Percentiles rank a stretch among this genome's conserved stretches.
These are phyloP conservation scores for Tragelaphus imberbis DNA, from an alignment of 2,113 vertebrate genomes.

Conservation along the genomic window DNA sequence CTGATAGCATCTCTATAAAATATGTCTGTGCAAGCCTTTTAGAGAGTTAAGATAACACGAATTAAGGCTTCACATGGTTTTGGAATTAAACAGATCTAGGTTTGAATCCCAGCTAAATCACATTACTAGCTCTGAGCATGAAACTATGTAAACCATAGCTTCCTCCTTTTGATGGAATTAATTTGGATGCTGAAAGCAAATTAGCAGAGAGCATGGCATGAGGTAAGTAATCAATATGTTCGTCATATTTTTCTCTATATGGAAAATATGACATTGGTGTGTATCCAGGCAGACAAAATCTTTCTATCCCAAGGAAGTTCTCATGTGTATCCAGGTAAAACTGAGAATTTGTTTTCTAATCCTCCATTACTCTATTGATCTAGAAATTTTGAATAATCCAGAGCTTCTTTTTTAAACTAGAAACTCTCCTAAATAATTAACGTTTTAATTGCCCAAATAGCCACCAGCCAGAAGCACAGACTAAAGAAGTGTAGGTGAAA, in stretches of 20 bases:
- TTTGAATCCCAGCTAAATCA: slow-evolving; percentile 4
- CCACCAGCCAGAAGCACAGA: background rate
- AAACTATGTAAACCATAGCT: background rate
- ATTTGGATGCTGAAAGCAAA: slow-evolving; percentile 12
- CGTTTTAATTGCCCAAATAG: background rate
- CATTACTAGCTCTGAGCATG: background rate
- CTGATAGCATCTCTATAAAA: background rate
- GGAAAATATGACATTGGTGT: background rate
- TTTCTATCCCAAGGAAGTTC: background rate
- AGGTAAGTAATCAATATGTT: background rate
- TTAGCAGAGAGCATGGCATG: background rate
- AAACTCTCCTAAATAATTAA: background rate
- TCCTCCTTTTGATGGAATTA: background rate
- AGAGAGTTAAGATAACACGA: background rate
- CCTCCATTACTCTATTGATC: background rate
- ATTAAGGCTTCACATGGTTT: background rate
- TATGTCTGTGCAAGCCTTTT: background rate
- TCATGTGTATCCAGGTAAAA: background rate
- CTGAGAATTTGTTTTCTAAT: background rate
- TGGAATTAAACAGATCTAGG: background rate
- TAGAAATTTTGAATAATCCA: background rate
- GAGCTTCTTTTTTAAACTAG: background rate
- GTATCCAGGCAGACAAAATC: background rate
- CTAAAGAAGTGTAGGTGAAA: background rate
- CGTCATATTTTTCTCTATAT: background rate